Evolutionary conservation across 1,140 invertebrate species (phyloP).

Genomic region (Archegozetes longisetosus): DNA sequence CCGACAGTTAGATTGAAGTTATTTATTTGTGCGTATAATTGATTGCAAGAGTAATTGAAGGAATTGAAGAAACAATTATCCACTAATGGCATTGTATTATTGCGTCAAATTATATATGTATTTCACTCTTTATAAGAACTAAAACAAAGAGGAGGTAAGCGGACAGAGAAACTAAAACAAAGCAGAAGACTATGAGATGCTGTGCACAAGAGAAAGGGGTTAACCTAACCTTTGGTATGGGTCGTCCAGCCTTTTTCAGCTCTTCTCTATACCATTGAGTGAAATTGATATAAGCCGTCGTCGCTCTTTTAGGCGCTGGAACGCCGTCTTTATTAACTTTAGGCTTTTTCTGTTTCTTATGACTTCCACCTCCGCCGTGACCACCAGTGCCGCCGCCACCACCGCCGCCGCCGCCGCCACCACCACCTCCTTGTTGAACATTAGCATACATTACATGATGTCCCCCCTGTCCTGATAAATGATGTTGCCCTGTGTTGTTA

Average conservation of each 20-base stretch:
- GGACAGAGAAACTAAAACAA: neutral
- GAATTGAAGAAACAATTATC: no score
- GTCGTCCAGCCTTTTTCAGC: slow-evolving; percentile 23
- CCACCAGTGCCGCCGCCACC: neutral
- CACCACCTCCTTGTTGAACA: slow-evolving; percentile 3
- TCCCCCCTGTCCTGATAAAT: neutral
- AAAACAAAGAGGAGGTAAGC: neutral
- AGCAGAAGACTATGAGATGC: no score
- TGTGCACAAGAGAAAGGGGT: no score
- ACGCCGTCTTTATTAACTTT: slow-evolving; percentile 25
- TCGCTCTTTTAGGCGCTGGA: slow-evolving; percentile 25
- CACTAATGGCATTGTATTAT: no score
- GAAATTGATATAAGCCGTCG: slow-evolving; percentile 26
- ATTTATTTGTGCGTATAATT: no score
- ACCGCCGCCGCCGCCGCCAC: neutral
- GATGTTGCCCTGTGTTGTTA: slow-evolving; percentile 8
- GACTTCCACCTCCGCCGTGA: neutral
- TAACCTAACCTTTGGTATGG: slow-evolving; percentile 22
- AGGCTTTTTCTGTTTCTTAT: slow-evolving; percentile 22
- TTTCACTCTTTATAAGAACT: no score
- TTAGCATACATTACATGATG: slow-evolving; percentile 1
- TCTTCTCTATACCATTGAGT: slow-evolving; percentile 26
- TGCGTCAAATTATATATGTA: no score
- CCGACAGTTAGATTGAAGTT: no score
- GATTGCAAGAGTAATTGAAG: no score